Evolutionary conservation across 2,888 invertebrate genomes (phyloP).

Genomic region (Andrena praecox): DNA sequence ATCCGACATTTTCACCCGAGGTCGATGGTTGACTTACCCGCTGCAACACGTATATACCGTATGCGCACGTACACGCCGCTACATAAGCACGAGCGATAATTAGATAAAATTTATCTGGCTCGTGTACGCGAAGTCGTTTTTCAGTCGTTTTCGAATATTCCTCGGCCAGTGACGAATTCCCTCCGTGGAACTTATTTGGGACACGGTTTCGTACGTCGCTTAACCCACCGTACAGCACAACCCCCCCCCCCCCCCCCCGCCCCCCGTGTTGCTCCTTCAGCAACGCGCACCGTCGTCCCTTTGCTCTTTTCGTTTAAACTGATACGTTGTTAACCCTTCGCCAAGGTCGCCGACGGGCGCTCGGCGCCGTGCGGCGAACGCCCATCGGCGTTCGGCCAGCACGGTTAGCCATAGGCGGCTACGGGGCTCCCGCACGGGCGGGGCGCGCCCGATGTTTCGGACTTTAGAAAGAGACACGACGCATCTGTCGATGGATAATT

Average conservation of each 20-base stretch:
- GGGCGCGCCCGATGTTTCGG: background rate
- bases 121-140: constrained; percentile 12
- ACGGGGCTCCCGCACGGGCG: background rate
- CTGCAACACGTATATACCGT: constrained; percentile 16
- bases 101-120: background rate
- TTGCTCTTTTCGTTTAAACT: background rate
- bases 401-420: background rate
- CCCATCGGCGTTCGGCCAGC: background rate
- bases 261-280: background rate
- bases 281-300: background rate
- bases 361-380: background rate
- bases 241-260: too few relatives aligned
- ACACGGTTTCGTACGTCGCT: background rate
- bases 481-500: background rate
- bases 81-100: background rate
- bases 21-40: constrained; percentile 28
- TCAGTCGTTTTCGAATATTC: constrained; percentile 7
- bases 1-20: constrained; percentile 59
- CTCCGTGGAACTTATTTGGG: background rate
- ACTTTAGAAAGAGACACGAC: background rate
- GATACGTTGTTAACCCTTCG: background rate
- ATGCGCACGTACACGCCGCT: background rate
- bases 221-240: background rate
- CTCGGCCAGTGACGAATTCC: background rate
- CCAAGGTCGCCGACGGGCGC: background rate